Evolutionary conservation across 2,113 vertebrate species (phyloP).

Genomic region (Peromyscus californicus): DNA sequence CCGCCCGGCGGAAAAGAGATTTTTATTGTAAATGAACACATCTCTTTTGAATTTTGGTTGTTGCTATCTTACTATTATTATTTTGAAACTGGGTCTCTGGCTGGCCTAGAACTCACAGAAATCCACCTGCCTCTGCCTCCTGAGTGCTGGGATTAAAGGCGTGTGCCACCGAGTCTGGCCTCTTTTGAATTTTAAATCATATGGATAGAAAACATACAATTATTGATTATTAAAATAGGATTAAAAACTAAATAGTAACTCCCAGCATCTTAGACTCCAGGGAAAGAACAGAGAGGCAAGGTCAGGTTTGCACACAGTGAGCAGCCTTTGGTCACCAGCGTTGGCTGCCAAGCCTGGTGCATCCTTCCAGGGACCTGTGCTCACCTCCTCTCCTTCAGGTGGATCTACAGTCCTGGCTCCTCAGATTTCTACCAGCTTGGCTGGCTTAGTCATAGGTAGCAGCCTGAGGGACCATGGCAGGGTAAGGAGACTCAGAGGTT

Average conservation of each 20-base stretch:
- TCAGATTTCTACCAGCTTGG: background rate
- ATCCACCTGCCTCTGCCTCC: background rate
- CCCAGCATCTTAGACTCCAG: background rate
- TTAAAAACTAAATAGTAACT: background rate
- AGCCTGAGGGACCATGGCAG: background rate
- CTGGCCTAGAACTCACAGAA: background rate
- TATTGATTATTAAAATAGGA: background rate
- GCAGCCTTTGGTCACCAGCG: background rate
- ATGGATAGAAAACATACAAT: background rate
- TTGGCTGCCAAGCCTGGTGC: background rate
- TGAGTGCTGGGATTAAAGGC: background rate
- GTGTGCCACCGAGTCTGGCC: background rate
- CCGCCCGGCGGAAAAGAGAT: no score
- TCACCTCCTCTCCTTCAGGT: background rate
- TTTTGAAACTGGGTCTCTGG: background rate
- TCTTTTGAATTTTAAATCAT: background rate
- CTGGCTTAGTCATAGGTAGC: background rate
- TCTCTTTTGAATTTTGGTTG: background rate
- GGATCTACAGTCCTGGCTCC: background rate
- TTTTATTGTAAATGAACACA: background rate
- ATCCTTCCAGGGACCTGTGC: background rate
- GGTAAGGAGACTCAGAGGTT: background rate
- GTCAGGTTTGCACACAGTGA: background rate
- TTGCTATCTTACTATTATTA: background rate
- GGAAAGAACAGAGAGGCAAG: background rate